Conservation (phyloP, 2,113 vertebrate species). For the Eptesicus fuscus region DNA sequence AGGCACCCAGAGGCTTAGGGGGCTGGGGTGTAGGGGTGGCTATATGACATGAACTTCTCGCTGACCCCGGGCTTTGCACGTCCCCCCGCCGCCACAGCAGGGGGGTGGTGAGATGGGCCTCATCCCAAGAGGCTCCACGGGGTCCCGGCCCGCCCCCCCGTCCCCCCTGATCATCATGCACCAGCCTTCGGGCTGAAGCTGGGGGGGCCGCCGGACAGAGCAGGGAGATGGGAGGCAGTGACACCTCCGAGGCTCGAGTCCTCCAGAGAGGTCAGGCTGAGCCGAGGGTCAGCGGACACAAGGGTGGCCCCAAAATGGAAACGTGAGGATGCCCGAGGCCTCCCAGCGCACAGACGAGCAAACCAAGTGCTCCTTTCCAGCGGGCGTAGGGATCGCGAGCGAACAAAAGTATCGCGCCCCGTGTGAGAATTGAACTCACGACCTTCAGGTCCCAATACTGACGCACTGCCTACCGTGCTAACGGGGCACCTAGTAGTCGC, state of each 20-base stretch:
- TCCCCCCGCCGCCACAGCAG: rapidly evolving
- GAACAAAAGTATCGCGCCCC: constrained; percentile 80
- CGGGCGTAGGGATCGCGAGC: rapidly evolving
- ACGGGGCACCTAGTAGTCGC: not conserved
- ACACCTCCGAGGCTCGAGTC: no score
- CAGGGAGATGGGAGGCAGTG: rapidly evolving
- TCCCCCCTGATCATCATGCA: no score
- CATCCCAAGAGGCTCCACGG: rapidly evolving
- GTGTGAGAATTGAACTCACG: constrained; percentile 93
- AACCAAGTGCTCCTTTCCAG: rapidly evolving
- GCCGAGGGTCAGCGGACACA: rapidly evolving
- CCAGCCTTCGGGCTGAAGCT: no score
- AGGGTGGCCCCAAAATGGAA: rapidly evolving
- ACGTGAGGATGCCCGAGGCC: rapidly evolving
- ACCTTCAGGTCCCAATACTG: constrained; percentile 94
- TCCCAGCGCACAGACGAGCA: rapidly evolving
- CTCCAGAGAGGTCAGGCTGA: rapidly evolving
- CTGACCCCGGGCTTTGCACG: rapidly evolving
- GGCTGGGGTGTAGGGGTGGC: no score
- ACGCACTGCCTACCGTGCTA: constrained; percentile 91
- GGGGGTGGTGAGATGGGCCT: rapidly evolving
- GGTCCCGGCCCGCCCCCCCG: rapidly evolving
- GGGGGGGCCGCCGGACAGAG: rapidly evolving
- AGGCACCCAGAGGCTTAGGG: not conserved
- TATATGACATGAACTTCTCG: no score